Evolutionary conservation across 2,113 vertebrate genomes (phyloP).

Genomic region (Elephantulus edwardii): DNA sequence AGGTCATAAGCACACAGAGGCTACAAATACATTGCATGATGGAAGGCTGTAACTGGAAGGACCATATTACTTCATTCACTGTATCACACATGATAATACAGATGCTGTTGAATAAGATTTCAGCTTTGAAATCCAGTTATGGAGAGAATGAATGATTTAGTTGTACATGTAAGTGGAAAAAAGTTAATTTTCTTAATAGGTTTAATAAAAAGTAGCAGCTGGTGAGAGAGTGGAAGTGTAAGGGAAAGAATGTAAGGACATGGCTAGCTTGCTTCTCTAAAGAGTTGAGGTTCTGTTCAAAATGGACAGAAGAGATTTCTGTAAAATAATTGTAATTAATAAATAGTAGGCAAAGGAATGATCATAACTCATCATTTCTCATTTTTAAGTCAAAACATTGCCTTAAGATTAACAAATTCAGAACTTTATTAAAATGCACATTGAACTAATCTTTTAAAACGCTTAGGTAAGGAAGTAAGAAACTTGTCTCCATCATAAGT

Average conservation of each 20-base stretch:
- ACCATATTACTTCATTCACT: too few species aligned
- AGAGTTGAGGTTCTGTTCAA: slow-evolving; percentile 27
- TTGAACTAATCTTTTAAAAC: slow-evolving; percentile 2
- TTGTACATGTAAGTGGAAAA: slow-evolving; percentile 9
- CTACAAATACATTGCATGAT: too few species aligned
- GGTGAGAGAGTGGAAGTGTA: not conserved
- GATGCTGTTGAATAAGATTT: not conserved
- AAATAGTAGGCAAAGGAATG: not conserved
- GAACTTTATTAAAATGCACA: slow-evolving; percentile 3
- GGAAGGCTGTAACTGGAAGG: too few species aligned
- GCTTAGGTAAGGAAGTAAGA: not conserved
- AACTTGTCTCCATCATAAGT: slow-evolving; percentile 17
- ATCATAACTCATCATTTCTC: not conserved
- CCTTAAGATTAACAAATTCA: slow-evolving; percentile 40
- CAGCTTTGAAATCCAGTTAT: slow-evolving; percentile 13
- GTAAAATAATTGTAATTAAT: slow-evolving; percentile 19
- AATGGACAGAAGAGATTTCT: not conserved
- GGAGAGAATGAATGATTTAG: not conserved
- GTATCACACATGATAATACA: slow-evolving; percentile 1
- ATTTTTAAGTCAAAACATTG: slow-evolving; percentile 32
- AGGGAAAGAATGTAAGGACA: not conserved
- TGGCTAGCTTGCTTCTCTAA: slow-evolving; percentile 8
- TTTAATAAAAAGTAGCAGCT: slow-evolving; percentile 21
- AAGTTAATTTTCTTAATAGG: slow-evolving; percentile 44
- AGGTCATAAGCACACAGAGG: too few species aligned